Percentiles rank a stretch among this genome's conserved stretches.
Conservation (phyloP, 2,113 vertebrate genomes). For the Lycaon pictus region DNA sequence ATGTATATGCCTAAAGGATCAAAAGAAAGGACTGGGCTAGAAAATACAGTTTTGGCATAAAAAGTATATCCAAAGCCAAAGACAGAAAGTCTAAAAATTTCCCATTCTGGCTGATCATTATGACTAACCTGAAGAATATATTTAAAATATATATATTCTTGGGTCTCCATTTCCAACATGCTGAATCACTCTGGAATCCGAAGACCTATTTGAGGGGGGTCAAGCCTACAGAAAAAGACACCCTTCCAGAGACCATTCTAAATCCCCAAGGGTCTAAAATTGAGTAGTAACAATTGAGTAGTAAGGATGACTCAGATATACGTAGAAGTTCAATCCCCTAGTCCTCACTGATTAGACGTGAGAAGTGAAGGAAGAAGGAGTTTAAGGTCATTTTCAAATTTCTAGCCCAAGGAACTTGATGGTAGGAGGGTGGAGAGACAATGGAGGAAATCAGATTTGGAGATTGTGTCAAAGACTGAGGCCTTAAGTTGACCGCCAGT, state of each 20-base stretch:
- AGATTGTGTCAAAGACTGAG: neutral
- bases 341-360: neutral
- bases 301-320: neutral
- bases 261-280: neutral
- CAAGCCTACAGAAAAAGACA: neutral
- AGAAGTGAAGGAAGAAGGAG: neutral
- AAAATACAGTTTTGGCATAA: neutral
- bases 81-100: neutral
- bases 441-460: neutral
- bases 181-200: neutral
- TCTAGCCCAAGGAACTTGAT: neutral
- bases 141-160: neutral
- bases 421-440: neutral
- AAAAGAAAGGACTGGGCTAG: neutral
- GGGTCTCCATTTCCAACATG: neutral
- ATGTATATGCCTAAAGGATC: neutral
- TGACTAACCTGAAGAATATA: constrained; percentile 20
- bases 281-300: neutral
- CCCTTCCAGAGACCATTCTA: neutral
- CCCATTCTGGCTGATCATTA: neutral
- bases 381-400: constrained; percentile 12
- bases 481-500: neutral
- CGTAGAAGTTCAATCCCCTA: neutral
- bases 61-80: neutral
- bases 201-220: neutral